These are phyloP conservation scores for Porites lutea DNA, from an alignment of 64 coral and sea anemone species.

Conservation along the genomic window DNA sequence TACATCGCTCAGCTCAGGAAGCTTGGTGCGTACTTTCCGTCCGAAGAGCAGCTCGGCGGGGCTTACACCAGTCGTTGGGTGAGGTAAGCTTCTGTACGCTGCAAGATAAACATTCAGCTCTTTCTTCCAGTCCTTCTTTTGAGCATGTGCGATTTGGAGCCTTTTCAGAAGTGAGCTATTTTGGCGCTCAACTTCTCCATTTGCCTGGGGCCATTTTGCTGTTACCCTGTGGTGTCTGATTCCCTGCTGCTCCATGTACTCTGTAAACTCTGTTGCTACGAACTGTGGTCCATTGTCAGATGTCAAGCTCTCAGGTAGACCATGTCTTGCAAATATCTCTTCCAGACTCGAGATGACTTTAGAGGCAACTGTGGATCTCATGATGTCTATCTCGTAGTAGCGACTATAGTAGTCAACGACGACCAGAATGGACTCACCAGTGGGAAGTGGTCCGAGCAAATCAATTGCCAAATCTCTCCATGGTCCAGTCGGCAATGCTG, in stretches of 20 bases:
- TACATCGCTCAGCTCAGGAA: slow-evolving; percentile 35
- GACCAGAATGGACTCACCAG: neutral
- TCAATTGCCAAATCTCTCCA: slow-evolving; percentile 27
- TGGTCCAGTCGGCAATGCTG: neutral
- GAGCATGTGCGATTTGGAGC: slow-evolving; percentile 25
- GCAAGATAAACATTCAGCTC: slow-evolving; percentile 22
- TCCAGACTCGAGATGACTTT: neutral
- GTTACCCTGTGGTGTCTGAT: slow-evolving; percentile 23
- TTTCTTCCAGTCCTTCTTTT: slow-evolving; percentile 34
- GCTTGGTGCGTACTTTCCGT: slow-evolving; percentile 34
- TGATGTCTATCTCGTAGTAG: slow-evolving; percentile 9
- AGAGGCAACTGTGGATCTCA: neutral
- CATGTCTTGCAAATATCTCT: neutral
- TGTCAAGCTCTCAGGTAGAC: neutral
- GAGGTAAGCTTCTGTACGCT: slow-evolving; percentile 1
- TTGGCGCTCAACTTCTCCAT: slow-evolving; percentile 16
- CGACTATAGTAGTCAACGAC: slow-evolving; percentile 14
- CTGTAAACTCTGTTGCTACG: neutral
- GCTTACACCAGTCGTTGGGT: slow-evolving; percentile 12
- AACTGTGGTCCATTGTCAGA: slow-evolving; percentile 37
- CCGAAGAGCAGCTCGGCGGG: slow-evolving; percentile 34
- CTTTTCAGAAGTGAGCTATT: slow-evolving; percentile 36
- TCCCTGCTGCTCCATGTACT: neutral
- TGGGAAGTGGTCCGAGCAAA: slow-evolving; percentile 11
- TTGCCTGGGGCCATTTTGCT: slow-evolving; percentile 22